Percentiles rank a stretch among this genome's conserved stretches.
These are phyloP conservation scores for Hydrozoanthus tunicans DNA, from an alignment of 64 coral and sea anemone genomes.

Conservation along the genomic window DNA sequence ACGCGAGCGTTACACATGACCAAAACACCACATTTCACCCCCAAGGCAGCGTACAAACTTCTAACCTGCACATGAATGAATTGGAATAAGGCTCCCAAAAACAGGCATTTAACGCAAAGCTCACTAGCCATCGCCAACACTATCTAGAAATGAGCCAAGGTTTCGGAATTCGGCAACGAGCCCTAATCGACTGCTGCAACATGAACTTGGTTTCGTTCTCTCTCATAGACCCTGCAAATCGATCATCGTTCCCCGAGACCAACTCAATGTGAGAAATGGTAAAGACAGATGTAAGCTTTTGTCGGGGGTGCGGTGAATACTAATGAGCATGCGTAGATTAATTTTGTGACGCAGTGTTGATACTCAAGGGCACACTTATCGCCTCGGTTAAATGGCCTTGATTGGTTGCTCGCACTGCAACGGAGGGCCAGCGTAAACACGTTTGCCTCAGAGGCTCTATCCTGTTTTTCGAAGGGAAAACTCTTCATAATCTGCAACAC, in stretches of 20 bases:
- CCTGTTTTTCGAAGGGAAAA: not conserved
- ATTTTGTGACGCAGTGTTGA: slow-evolving; percentile 81
- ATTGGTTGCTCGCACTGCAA: slow-evolving; percentile 14
- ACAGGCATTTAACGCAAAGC: slow-evolving; percentile 72
- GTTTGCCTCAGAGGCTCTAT: slow-evolving; percentile 9
- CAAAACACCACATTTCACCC: slow-evolving; percentile 74
- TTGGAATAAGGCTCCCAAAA: slow-evolving; percentile 70
- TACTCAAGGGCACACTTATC: slow-evolving; percentile 75
- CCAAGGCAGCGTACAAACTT: slow-evolving; percentile 59
- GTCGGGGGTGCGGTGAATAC: slow-evolving; percentile 70
- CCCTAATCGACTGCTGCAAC: slow-evolving; percentile 64
- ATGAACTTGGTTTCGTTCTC: slow-evolving; percentile 75
- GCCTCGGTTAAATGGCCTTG: slow-evolving; percentile 41
- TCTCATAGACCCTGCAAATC: slow-evolving; percentile 64
- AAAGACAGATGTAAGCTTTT: slow-evolving; percentile 88
- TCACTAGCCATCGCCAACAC: slow-evolving; percentile 69
- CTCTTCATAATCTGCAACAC: not conserved
- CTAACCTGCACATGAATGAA: slow-evolving; percentile 92
- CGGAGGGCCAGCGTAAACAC: slow-evolving; percentile 35
- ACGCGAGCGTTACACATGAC: slow-evolving; percentile 81
- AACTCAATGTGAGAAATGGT: slow-evolving; percentile 60
- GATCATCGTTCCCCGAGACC: slow-evolving; percentile 59
- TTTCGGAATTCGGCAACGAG: slow-evolving; percentile 54
- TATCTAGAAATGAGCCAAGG: slow-evolving; percentile 74
- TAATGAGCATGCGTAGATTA: slow-evolving; percentile 87